Evolutionary conservation across 2,113 vertebrate genomes (phyloP), one percentile per base, ranked within the genome.

Genomic region (Elaphurus davidianus): DNA sequence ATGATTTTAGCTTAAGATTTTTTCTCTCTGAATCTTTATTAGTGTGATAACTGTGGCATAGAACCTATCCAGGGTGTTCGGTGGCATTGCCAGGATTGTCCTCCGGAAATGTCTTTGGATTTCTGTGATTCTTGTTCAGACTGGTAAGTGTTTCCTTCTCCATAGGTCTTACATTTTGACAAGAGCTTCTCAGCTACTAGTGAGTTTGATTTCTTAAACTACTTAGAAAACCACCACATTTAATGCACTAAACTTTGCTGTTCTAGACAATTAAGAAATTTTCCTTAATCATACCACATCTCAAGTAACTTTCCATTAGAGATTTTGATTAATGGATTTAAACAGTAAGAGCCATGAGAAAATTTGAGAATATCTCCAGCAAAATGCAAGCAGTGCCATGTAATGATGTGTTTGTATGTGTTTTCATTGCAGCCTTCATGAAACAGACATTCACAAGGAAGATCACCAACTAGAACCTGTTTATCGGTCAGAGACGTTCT

Each of bases 71-170:
- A 99, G 98, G 99, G 99, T 0, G 99, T 99, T 84, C 99, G 99
- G 97, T 99, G 99, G 99, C 99, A 99, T 98, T 99, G 99, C 98
- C 99, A 99, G 97, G 99, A 99, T 55, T 99, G 99, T 98, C 99
- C 99, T 10, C 99, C 96, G n/a, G 99, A 99, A 95, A 99, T 99
- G 99, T 99, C 99, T 10, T 98, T 99, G 57, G 99, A 99, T 99
- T 99, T 99, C 99, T 99, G 99, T 98, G 99, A 99, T 96, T 99
- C 99, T 97, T 99, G 99, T 98, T 99, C 99, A 5, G 99, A 99
- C 99, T 99, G 99, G 99, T 99, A 98, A 99, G 99, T 98, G 97
- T 91, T 96, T 50, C 62, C 40, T 92, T 85, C 25, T 55, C 52
- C 55, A 13, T 28, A 40, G 6, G 74, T 64, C 87, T 95, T 86